Evolutionary conservation across 2,888 invertebrate species (phyloP), one percentile per base, ranked within the genome.

Genomic region (Mimas tiliae): DNA sequence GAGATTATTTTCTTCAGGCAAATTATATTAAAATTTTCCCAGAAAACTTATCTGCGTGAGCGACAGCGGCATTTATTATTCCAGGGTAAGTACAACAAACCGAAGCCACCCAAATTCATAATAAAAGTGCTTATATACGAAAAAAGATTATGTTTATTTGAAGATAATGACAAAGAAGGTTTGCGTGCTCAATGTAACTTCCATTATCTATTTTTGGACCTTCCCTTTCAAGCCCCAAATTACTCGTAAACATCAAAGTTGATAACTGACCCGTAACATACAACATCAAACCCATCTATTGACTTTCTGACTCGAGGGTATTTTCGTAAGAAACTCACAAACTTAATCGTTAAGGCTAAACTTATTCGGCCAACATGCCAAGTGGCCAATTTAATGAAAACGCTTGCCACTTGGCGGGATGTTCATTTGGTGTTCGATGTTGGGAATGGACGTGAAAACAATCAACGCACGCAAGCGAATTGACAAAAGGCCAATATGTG

Each of bases 291-390:
- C 50, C 14, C 11, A 11, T 1, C 50, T 50, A 50, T 50, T 50
- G 11, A 50, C 50, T 50, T 50, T 48, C n/a, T 48, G n/a, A 50
- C 50, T 50, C 9, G 50, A 50, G 11, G 50, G 19, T 50, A 50
- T 50, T 50, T 50, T 50, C 1, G 9, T 19, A 50, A 45, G 45
- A 45, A 45, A 50, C 50, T 50, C 50, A 9, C 9, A 50, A 50
- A 50, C 50, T 50, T 50, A 19, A 50, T 50, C 50, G 19, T 19
- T 16, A 50, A 50, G 9, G 19, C 8, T 2, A 19, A 50, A 50
- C 50, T 50, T 50, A 19, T 50, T 50, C 19, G 11, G 19, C 50
- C 50, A 50, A 50, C 50, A 50, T 50, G 16, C 50, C 50, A 50
- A 50, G 11, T 50, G 50, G 50, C 50, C 16, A 50, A 19, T 16